Percentiles rank a stretch among this genome's conserved stretches.
Evolutionary conservation across 2,888 invertebrate genomes (phyloP).

Genomic region (Neria commutata): DNA sequence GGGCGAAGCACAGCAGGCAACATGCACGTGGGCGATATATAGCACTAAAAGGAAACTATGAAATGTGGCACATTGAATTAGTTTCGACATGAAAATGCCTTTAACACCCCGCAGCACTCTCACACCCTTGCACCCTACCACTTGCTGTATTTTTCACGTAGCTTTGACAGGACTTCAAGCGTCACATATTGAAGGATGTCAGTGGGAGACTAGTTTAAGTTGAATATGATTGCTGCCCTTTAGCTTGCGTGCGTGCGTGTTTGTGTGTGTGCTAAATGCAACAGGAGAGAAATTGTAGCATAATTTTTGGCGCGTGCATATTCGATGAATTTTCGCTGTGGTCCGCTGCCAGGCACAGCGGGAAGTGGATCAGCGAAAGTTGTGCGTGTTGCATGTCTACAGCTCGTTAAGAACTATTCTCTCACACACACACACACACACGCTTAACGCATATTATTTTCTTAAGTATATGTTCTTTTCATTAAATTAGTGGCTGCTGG

Average conservation of each 20-base stretch:
- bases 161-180: background rate
- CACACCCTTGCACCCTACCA: too few relatives aligned
- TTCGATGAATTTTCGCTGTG: too few relatives aligned
- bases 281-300: background rate
- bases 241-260: background rate
- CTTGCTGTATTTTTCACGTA: background rate
- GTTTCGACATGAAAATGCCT: background rate
- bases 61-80: background rate
- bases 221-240: background rate
- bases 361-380: too few relatives aligned
- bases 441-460: too few relatives aligned
- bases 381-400: too few relatives aligned
- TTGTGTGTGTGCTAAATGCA: background rate
- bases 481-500: too few relatives aligned
- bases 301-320: background rate
- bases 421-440: constrained; percentile 37
- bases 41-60: background rate
- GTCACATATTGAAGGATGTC: background rate
- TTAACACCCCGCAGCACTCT: too few relatives aligned
- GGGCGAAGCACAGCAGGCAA: too few relatives aligned
- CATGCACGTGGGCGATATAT: too few relatives aligned
- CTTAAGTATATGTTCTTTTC: too few relatives aligned
- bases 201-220: background rate
- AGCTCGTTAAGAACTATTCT: too few relatives aligned
- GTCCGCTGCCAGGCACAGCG: too few relatives aligned